Conservation (phyloP, 2,797 vertebrate species). For the Phrynocephalus forsythii region DNA sequence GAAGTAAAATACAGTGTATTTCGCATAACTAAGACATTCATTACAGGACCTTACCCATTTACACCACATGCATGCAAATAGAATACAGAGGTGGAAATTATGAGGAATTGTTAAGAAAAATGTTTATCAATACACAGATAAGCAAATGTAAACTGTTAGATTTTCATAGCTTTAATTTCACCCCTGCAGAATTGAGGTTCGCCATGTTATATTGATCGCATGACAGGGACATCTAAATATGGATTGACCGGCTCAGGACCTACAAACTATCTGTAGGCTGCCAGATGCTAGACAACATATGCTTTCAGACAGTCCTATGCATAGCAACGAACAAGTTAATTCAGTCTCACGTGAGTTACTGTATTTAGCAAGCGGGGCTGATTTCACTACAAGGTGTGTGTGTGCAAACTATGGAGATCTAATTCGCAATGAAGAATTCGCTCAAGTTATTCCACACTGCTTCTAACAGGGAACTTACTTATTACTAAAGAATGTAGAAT, state of each 20-base stretch:
- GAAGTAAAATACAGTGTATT: background rate
- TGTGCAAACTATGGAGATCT: background rate
- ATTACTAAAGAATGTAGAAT: conserved; percentile 86
- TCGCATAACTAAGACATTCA: background rate
- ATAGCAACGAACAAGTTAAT: background rate
- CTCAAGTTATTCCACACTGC: background rate
- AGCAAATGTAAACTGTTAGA: no score
- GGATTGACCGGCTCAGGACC: background rate
- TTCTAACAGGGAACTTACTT: conserved; percentile 76
- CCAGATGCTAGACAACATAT: background rate
- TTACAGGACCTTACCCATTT: background rate
- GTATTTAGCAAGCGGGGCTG: background rate
- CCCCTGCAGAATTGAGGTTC: no score
- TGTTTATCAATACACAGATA: no score
- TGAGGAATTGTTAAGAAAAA: no score
- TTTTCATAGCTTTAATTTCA: no score
- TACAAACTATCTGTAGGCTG: background rate
- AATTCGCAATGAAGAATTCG: background rate
- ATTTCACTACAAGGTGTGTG: background rate
- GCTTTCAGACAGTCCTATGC: background rate
- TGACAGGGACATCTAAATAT: background rate
- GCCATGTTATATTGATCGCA: background rate
- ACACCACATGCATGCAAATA: background rate
- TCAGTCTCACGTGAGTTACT: background rate
- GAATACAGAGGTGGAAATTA: background rate